Evolutionary conservation across 2,888 invertebrate species (phyloP), one percentile per base, ranked within the genome.

Genomic region (Mimas tiliae): DNA sequence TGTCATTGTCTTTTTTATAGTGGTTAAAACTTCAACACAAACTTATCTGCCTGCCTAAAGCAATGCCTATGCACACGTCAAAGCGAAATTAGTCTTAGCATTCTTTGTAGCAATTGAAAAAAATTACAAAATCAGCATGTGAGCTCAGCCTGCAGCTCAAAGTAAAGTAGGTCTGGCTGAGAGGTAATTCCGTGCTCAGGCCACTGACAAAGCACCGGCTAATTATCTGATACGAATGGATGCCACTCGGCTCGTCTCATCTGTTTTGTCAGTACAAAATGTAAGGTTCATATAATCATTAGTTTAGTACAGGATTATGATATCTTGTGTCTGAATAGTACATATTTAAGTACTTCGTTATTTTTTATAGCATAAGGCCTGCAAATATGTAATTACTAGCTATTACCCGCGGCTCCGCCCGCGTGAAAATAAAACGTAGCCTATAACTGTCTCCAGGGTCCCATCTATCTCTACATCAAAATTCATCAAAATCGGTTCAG

Each of bases 41-140:
- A 53, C 16, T 48, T 48, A 16, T 48, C 14, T n/a, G 16, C 8
- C 16, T 42, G 19, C 16, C 38, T 16, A 16, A 58, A 58, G 34
- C 42, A 12, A 38, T 42, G 19, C 34, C n/a, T 34, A 14, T 38
- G 7, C 38, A 38, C 53, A 21, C 3, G 19, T 7, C 58, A 58
- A 58, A 58, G 58, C 38, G 38, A 58, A 58, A 58, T 58, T 58
- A 58, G 58, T 42, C 58, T 58, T 38, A 38, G 42, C 58, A 58
- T 38, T 19, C 58, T 38, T 58, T 58, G 58, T 58, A 58, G 58
- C 58, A 58, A 42, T 58, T 58, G 58, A 38, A 58, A 53, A 38
- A 53, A 58, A 58, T 42, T 58, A 58, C 58, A 38, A 58, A 38
- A 58, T 58, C 38, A 16, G 34, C 34, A 16, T 38, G 19, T 38